phyloP scores from a whole-genome alignment of 2,888 invertebrate genomes.

The Caradrina clavipalpis region DNA sequence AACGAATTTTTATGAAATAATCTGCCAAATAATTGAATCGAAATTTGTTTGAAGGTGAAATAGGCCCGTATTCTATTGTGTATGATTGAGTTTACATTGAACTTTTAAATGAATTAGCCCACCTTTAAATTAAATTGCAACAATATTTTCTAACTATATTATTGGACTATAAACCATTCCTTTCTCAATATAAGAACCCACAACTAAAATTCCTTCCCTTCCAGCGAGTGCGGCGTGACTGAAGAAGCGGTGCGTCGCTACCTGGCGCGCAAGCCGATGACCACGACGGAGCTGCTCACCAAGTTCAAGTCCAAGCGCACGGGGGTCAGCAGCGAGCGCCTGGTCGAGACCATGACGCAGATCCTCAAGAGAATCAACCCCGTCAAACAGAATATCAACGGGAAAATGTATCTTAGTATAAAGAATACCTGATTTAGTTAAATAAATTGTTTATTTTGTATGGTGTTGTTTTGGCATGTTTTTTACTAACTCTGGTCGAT shows the following conservation, averaged over 20 bases:
- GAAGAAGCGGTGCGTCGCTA: conserved; percentile 99
- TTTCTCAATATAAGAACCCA: background rate
- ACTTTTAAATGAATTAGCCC: too few relatives aligned
- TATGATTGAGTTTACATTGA: conserved; percentile 2
- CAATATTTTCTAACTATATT: too few relatives aligned
- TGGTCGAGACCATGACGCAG: conserved; percentile 98
- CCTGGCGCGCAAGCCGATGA: conserved; percentile 99
- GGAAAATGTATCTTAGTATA: conserved; percentile 98
- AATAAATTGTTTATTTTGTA: conserved; percentile 40
- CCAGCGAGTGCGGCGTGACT: conserved; percentile 96
- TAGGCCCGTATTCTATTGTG: too few relatives aligned
- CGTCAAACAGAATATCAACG: conserved; percentile 97
- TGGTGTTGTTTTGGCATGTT: too few relatives aligned
- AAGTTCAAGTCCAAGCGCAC: conserved; percentile 99
- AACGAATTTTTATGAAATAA: too few relatives aligned
- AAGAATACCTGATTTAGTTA: conserved; percentile 88
- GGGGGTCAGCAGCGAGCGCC: conserved; percentile 96
- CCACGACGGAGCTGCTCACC: conserved; percentile 98
- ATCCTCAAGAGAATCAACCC: conserved; percentile 98
- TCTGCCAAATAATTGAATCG: too few relatives aligned
- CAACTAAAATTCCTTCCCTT: conserved; percentile 60
- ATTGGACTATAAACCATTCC: background rate
- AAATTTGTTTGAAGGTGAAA: too few relatives aligned
- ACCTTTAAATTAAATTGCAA: too few relatives aligned
- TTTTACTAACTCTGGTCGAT: too few relatives aligned